Evolutionary conservation across 2,888 invertebrate species (phyloP), one percentile per base, ranked within the genome.

Genomic region (Harpalus rufipes): DNA sequence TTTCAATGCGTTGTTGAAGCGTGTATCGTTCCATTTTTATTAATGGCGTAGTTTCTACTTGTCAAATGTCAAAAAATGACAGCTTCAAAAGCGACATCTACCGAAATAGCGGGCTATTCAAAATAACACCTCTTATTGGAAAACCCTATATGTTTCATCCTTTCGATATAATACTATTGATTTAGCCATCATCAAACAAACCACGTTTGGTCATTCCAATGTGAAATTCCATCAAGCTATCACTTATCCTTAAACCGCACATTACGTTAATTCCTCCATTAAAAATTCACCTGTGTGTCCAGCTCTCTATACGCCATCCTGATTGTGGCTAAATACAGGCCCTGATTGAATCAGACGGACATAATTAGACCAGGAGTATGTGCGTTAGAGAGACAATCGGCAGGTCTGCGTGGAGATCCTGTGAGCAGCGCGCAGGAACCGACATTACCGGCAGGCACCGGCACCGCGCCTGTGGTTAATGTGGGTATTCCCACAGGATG

Each of bases 401-500:
- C 10, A 16, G 14, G 18, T 16, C 44, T 51, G 44, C 8, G 10
- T 12, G 2, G 44, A 12, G 44, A 51, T 61, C 44, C 44, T 51
- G 44, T 8, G 44, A 51, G 12, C 44, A 8, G 44, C 10, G 44
- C 8, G 12, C 44, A 8, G 44, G 44, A 12, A 51, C 8, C 44
- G 44, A 14, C 16, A 59, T 32, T 32, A 32, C 32, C 32, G 32
- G 32, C 44, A 12, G 44, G 44, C 8, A 51, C 44, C 44, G 44
- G 59, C 16, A 59, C 59, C 59, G 63, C n/a, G 63, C 63, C 25
- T 74, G 44, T 21, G 78, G 78, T 78, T 78, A 56, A 78, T 58
- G 78, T 56, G 25, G 58, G 78, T 78, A 78, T 58, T 78, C 78
- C 78, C 58, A 7, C 58, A 58, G 78, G 78, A 78, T 32, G 56